These are phyloP conservation scores for Nemoura dubitans DNA, from an alignment of 2,888 invertebrate species.

Conservation along the genomic window DNA sequence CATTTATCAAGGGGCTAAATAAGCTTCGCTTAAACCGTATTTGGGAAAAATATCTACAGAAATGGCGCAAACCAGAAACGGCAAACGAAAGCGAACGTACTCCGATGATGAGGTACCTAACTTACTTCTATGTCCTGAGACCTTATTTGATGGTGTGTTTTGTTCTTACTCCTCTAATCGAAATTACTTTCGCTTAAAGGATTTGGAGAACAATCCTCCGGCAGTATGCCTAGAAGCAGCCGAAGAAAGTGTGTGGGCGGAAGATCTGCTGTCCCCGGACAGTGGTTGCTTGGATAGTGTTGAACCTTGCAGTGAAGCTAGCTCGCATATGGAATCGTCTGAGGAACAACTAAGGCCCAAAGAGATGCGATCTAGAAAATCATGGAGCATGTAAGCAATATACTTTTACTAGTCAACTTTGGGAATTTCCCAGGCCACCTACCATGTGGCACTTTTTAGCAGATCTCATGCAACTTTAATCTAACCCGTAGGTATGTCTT, in stretches of 20 bases:
- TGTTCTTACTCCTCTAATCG: background rate
- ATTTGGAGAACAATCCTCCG: background rate
- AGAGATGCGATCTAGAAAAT: background rate
- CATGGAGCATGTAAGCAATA: background rate
- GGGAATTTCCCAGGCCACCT: background rate
- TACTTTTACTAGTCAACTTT: background rate
- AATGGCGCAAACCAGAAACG: background rate
- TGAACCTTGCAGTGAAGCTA: background rate
- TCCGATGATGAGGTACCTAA: constrained; percentile 47
- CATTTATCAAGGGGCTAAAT: background rate
- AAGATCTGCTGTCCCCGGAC: constrained; percentile 26
- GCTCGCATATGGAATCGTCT: background rate
- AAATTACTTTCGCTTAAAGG: background rate
- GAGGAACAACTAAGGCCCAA: background rate
- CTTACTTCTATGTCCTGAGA: background rate
- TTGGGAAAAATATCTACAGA: background rate
- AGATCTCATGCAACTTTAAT: background rate
- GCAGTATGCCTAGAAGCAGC: background rate
- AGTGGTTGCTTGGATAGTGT: background rate
- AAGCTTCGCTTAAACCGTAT: background rate
- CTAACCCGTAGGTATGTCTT: too few relatives aligned
- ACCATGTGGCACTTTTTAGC: background rate
- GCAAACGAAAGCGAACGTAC: constrained; percentile 46
- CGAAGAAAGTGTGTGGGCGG: constrained; percentile 4
- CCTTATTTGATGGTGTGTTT: background rate